Evolutionary conservation across 2,113 vertebrate species (phyloP), one percentile per base, ranked within the genome.

Genomic region (Crotophaga sulcirostris): DNA sequence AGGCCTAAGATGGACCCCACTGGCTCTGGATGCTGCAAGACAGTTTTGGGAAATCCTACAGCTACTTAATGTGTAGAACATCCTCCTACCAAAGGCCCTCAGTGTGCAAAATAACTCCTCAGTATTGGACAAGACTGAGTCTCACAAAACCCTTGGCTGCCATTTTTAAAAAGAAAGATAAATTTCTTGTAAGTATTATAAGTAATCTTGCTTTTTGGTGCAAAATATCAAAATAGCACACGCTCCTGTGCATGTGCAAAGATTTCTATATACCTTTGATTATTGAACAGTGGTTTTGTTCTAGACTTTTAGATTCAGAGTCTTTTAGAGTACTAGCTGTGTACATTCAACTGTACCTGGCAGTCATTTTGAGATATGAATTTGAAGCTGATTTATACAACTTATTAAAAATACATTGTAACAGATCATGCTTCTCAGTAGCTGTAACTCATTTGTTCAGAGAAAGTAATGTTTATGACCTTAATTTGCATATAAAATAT

Each of bases 401-500:
- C 23, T 69, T 45, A 55, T 86, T 80, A 78, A 63, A 93, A 95
- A 91, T 34, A 76, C 7, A 84, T 31, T 55, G 29, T 47, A 88
- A 91, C 45, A 67, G 33, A 64, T 62, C n/a, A 10, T 87, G 67
- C 20, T 88, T 90, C 74, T 92, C 73, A 84, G 44, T 76, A 83
- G 62, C 42, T 38, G n/a, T 69, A 92, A 83, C 34, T 83, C 56
- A 11, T 26, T 31, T 18, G 34, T 90, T 81, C 64, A 84, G 54
- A 81, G 56, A 79, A 93, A 93, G 51, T 69, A 93, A 63, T 28
- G 69, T 17, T 59, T 88, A 72, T 69, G 19, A 80, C 54, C 45
- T 93, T 70, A 84, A 76, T 90, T 76, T 90, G 31, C 51, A 92
- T 26, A 77, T 3, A 92, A 89, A 89, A 66, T 81, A 84, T 87